Evolutionary conservation across 2,797 vertebrate species (phyloP), one percentile per base, ranked within the genome.

Genomic region (Enteromius unitaeniatus): DNA sequence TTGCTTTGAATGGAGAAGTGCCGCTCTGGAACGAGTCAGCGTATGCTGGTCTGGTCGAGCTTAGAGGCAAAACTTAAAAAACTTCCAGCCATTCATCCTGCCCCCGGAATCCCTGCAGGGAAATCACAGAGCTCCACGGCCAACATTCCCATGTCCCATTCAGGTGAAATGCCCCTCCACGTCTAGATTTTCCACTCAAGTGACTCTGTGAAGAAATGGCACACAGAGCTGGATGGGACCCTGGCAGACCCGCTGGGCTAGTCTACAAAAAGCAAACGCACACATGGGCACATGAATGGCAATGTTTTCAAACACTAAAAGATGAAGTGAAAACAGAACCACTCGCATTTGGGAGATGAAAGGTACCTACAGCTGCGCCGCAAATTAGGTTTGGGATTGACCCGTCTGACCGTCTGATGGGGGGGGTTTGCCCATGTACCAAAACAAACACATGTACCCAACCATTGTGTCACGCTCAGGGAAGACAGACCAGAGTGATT

Each of bases 181-280:
- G 60, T 81, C 81, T 78, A 69, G 87, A 91, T 91, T 90, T 90
- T 91, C 88, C 87, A 88, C 87, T 88, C 84, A 88, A 90, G 82
- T 87, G 84, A 79, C 73, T 88, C 65, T 78, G 80, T 84, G 83
- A 87, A 84, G 79, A 89, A 87, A 79, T 78, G 45, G 77, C 47
- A 55, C 51, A 67, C 78, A 79, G 83, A 67, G 60, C 75, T 85
- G 79, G 74, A 72, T 45, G 70, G 82, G 81, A 85, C 82, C 55
- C 51, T 62, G 76, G 62, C 75, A 62, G 76, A 76, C 88, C 84
- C 62, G 85, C 83, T 90, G 87, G 76, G 88, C 83, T 75, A 64
- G 84, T 78, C 84, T 85, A 88, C 85, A 88, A 81, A 87, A 86
- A 83, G 84, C 84, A 84, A 78, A 79, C 68, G 77, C 79, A 87